Conservation (phyloP, 1,140 invertebrate genomes). For the Atopsyche davidsoni region DNA sequence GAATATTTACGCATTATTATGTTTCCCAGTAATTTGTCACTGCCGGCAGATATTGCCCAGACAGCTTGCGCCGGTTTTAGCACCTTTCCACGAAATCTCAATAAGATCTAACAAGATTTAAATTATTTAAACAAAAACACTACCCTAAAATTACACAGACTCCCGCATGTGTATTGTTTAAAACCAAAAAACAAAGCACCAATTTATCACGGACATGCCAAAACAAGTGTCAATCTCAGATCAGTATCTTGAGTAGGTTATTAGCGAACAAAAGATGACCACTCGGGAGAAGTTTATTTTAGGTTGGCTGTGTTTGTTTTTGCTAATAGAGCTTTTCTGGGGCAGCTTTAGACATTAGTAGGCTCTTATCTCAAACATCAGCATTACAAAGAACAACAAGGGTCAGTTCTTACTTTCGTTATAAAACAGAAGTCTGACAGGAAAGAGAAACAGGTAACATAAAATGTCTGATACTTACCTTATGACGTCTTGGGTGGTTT, state of each 20-base stretch:
- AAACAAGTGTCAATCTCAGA: slow-evolving; percentile 16
- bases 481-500: too few species aligned
- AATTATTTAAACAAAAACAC: neutral
- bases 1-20: too few species aligned
- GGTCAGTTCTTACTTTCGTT: too few species aligned
- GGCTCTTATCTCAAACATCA: too few species aligned
- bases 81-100: slow-evolving; percentile 24
- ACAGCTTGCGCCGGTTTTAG: slow-evolving; percentile 3
- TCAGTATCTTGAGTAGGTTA: slow-evolving; percentile 24
- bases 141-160: slow-evolving; percentile 1
- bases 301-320: slow-evolving; percentile 20
- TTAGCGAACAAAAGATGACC: slow-evolving; percentile 13
- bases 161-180: neutral
- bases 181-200: slow-evolving; percentile 11
- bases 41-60: too few species aligned
- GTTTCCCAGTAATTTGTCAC: too few species aligned
- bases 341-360: too few species aligned
- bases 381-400: too few species aligned
- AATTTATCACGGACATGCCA: slow-evolving; percentile 28
- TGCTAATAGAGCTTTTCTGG: too few species aligned
- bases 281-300: slow-evolving; percentile 3
- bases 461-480: too few species aligned
- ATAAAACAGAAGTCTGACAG: too few species aligned
- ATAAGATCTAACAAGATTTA: slow-evolving; percentile 17
- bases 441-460: too few species aligned